Conservation (phyloP, 2,113 vertebrate species). For the Noctilio leporinus region DNA sequence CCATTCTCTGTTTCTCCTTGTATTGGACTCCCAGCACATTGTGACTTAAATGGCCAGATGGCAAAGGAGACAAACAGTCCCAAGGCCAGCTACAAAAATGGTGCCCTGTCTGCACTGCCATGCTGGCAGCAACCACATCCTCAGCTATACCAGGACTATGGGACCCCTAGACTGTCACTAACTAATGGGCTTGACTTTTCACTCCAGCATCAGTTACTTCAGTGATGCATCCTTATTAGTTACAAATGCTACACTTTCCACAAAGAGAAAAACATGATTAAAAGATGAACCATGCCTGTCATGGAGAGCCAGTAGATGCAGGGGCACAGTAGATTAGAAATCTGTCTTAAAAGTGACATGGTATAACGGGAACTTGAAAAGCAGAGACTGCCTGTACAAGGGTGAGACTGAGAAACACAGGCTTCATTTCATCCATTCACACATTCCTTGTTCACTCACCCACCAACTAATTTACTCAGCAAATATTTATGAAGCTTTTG, state of each 20-base stretch:
- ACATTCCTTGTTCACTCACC: neutral
- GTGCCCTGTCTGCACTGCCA: neutral
- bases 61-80: neutral
- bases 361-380: neutral
- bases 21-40: neutral
- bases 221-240: constrained; percentile 27
- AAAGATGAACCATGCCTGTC: neutral
- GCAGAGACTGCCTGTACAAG: neutral
- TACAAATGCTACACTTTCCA: neutral
- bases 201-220: constrained; percentile 29
- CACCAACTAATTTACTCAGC: neutral
- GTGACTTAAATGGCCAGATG: neutral
- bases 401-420: neutral
- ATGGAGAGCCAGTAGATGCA: neutral
- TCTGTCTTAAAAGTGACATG: no score
- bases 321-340: neutral
- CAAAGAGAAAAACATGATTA: neutral
- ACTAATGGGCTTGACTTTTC: neutral
- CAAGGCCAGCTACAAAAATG: neutral
- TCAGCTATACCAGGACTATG: neutral
- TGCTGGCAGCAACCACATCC: neutral
- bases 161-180: neutral
- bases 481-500: neutral
- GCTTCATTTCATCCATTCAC: neutral
- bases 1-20: neutral